Evolutionary conservation across 2,113 vertebrate genomes (phyloP).

Genomic region (Callaeas wilsoni): DNA sequence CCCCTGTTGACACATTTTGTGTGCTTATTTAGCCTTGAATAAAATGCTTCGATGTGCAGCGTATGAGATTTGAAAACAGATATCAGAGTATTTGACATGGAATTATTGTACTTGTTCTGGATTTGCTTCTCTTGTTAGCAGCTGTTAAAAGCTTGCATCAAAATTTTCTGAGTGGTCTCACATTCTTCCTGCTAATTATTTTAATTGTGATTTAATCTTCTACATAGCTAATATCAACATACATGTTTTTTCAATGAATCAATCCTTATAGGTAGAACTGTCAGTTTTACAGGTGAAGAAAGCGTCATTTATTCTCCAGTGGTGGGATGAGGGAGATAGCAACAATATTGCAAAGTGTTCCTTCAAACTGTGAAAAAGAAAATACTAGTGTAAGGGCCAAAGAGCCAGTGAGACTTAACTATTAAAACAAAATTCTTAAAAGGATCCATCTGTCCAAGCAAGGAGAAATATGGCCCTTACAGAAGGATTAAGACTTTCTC

Average conservation of each 20-base stretch:
- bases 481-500: neutral
- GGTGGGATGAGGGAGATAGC: neutral
- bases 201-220: neutral
- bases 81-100: neutral
- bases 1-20: neutral
- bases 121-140: neutral
- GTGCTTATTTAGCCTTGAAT: neutral
- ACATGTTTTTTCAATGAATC: neutral
- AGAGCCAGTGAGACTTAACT: neutral
- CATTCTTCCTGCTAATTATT: neutral
- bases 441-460: neutral
- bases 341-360: neutral
- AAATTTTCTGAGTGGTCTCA: neutral
- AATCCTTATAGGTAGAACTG: neutral
- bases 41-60: neutral
- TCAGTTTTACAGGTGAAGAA: neutral
- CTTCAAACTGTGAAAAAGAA: neutral
- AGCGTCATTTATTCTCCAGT: neutral
- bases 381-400: neutral
- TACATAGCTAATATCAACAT: neutral
- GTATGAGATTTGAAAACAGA: neutral
- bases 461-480: neutral
- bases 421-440: neutral
- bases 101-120: neutral
- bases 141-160: neutral